Evolutionary conservation across 2,888 invertebrate genomes (phyloP).

Genomic region (Altica lythri): DNA sequence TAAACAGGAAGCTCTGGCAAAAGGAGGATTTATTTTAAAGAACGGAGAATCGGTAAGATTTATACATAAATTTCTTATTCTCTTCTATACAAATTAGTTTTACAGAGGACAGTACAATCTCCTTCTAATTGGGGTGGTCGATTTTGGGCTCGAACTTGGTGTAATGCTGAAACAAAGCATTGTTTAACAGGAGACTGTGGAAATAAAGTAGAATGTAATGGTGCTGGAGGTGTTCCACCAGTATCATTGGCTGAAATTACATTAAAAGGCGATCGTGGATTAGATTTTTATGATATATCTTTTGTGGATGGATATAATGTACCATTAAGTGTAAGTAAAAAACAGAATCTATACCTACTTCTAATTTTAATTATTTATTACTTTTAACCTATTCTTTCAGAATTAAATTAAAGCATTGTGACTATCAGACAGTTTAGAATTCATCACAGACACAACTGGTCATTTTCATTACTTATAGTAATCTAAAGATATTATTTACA

Average conservation of each 20-base stretch:
- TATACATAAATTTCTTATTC: background rate
- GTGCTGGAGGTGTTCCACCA: constrained; percentile 57
- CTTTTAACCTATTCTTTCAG: background rate
- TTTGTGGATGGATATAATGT: constrained; percentile 61
- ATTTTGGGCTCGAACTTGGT: constrained; percentile 58
- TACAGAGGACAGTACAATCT: constrained; percentile 38
- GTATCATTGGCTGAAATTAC: constrained; percentile 58
- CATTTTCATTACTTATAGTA: no score
- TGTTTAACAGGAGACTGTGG: constrained; percentile 57
- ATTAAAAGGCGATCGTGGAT: constrained; percentile 49
- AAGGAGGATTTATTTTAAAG: constrained; percentile 40
- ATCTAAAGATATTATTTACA: no score
- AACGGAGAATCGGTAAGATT: constrained; percentile 4
- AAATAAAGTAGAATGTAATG: constrained; percentile 54
- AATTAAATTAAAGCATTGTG: no score
- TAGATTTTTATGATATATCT: constrained; percentile 60
- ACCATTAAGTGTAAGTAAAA: constrained; percentile 47
- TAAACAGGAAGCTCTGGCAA: constrained; percentile 35
- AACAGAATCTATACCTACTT: no score
- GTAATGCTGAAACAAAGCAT: constrained; percentile 46
- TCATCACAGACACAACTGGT: no score
- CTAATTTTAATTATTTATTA: background rate
- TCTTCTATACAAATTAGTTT: constrained; percentile 9
- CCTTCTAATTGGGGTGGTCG: constrained; percentile 55
- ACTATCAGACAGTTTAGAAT: no score